These are phyloP conservation scores for Apamea epomidion DNA, from an alignment of 2,888 invertebrate species.

Conservation along the genomic window DNA sequence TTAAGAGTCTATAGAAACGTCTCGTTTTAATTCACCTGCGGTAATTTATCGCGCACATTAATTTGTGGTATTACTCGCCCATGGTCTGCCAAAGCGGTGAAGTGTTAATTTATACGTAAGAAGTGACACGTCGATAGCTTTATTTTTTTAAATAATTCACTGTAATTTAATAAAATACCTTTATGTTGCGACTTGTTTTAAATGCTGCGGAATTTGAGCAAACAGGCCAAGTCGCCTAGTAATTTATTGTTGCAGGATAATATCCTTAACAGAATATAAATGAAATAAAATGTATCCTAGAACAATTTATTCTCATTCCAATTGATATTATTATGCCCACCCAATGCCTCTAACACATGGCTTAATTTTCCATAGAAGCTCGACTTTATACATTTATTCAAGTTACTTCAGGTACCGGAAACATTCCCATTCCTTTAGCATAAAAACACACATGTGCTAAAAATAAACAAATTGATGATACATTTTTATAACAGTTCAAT, in stretches of 20 bases:
- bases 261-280: constrained; percentile 16
- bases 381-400: constrained; percentile 11
- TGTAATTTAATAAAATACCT: constrained; percentile 45
- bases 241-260: constrained; percentile 28
- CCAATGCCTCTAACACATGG: constrained; percentile 11
- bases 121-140: constrained; percentile 34
- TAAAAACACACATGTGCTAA: constrained; percentile 49
- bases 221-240: not conserved
- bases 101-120: constrained; percentile 61
- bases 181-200: constrained; percentile 38
- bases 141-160: constrained; percentile 45
- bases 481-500: constrained; percentile 65
- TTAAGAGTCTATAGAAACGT: constrained; percentile 60
- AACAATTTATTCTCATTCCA: constrained; percentile 9
- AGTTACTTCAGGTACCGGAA: constrained; percentile 41
- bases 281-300: not conserved
- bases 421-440: constrained; percentile 47
- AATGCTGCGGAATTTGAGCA: constrained; percentile 39
- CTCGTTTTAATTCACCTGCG: constrained; percentile 67
- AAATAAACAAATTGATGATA: constrained; percentile 63
- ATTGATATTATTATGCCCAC: constrained; percentile 13
- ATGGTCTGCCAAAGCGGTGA: constrained; percentile 57
- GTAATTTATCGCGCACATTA: constrained; percentile 67
- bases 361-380: constrained; percentile 10
- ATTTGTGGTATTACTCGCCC: constrained; percentile 64